Base-by-base conservation (phyloP, 2,113 vertebrate genomes). In the Malurus melanocephalus region DNA sequence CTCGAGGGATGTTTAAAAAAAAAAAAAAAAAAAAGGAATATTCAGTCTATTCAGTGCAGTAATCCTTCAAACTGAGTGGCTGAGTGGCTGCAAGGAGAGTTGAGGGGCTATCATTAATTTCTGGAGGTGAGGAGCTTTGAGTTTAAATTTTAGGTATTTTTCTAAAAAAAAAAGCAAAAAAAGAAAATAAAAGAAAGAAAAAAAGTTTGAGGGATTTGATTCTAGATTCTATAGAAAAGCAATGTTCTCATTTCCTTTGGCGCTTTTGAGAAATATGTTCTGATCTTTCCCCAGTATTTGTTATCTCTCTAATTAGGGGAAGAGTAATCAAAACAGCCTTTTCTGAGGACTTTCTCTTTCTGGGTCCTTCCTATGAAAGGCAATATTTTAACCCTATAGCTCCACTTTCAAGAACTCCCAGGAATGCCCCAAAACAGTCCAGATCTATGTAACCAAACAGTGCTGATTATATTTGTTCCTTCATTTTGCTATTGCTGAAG, bases 401-500 rank as follows among this genome's bases (percentile, higher is more conserved):
- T 86, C 13, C 26, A 4, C 23, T 93, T 81, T 90, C 61, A 81
- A n/a, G 65, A 88, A 68, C 32, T 92, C 53, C 18, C 5, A 68
- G 13, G 57, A 71, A 53, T 62, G 13, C 22, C 26, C n/a, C 43
- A 14, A 55, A 51, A 73, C 90, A 88, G 18, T 66, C 22, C 28
- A 28, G 45, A 80, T 88, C 46, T 80, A 7, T 28, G 32, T 33
- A 69, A 90, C 20, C 6, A 18, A 48, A 14, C 9, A 67, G 3
- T 3, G 0, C 23, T 87, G 48, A 51, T 87, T 61, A n/a, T 84
- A 79, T 91, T 86, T 92, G 13, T 91, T 92, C 69, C 88, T 69
- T 88, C 55, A 38, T 90, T 94, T 83, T 76, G 68, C 53, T 30
- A 62, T 77, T 87, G 52, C 32, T 93, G 71, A 94, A 90, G 38